Evolutionary conservation across 2,113 vertebrate species (phyloP), one percentile per base, ranked within the genome.

Genomic region (Strix aluco): DNA sequence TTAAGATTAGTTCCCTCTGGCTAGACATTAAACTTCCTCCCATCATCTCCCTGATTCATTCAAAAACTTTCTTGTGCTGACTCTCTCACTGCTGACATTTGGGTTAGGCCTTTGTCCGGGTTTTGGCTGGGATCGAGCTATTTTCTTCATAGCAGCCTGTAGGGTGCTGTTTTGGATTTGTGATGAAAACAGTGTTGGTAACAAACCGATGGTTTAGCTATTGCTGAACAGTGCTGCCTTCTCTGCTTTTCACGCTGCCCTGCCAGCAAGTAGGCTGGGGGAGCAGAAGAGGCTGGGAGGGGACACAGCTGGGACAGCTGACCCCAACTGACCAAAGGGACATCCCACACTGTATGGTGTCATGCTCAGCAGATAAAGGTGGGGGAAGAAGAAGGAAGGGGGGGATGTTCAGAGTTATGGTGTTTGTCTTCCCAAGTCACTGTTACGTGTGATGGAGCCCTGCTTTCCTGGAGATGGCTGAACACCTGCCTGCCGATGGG

Each of bases 351-450:
- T 5, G 2, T 26, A 22, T 4, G 36, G 11, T 1, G 1, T 2
- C 0, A 0, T 36, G 42, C 20, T 57, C 51, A 34, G 34, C 51
- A 34, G 44, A 16, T 21, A 36, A 65, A 74, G 23, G 34, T 47
- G 27, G 9, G 6, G 25, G 22, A 70, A 34, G 16, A 3, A 81
- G n/a, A 8, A 58, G 12, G 30, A 42, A n/a, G 25, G 38, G 22
- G 22, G 29, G 34, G n/a, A 49, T 1, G 1, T 67, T 67, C 1
- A 3, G 42, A 58, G n/a, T 23, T 7, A 23, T 0, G 4, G 11
- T 1, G 0, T 75, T 66, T 49, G 51, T 22, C 18, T 61, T 70
- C 16, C 29, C n/a, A 34, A 11, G 63, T 20, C 20, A 63, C 38
- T 2, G 2, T 32, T 55, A 29, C 1, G 0, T 0, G 18, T 66